Base-by-base conservation (phyloP, 2,888 invertebrate species). In the Troides aeacus region DNA sequence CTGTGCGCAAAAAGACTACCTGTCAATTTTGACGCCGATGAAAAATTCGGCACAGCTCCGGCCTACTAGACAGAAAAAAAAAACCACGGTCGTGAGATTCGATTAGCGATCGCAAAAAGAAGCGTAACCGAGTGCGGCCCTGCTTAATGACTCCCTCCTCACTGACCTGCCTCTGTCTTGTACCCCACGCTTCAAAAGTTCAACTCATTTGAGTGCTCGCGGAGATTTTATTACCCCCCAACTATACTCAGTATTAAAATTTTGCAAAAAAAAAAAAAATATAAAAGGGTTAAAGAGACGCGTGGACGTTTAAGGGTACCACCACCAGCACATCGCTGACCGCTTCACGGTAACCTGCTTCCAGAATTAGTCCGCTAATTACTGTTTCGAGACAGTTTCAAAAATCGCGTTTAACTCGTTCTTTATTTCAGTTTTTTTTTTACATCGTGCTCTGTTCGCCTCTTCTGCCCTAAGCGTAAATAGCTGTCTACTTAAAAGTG, bases 181-280 rank as follows among this genome's bases (percentile, higher is more conserved):
- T 87, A 85, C 89, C 87, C 88, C 84, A 85, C 90, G 91, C 90
- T 90, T 90, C 89, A 90, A 91, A 92, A 92, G 91, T 92, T 92
- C 89, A 89, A 90, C 90, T 90, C 91, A 89, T 91, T 92, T 88
- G 91, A 92, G 92, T 89, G 88, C 89, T 85, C 81, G 87, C 89
- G 80, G 92, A 92, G 92, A 92, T 92, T 92, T 92, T 88, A 92
- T 92, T 92, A 92, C 88, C 88, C 88, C 88, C 84, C 88, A 90
- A 90, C 91, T 90, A 90, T 88, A 82, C 84, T 84, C 82, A 87
- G 88, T 89, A 90, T 90, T 90, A 91, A 85, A 82, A 84, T 81
- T 84, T 81, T 75, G 23, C 12, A 56, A 64, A 64, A 74, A 77
- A 82, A 86, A 86, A 85, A 87, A 8, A 42, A 8, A 39, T 7